Evolutionary conservation across 2,797 vertebrate species (phyloP).

Genomic region (Aplochiton taeniatus): DNA sequence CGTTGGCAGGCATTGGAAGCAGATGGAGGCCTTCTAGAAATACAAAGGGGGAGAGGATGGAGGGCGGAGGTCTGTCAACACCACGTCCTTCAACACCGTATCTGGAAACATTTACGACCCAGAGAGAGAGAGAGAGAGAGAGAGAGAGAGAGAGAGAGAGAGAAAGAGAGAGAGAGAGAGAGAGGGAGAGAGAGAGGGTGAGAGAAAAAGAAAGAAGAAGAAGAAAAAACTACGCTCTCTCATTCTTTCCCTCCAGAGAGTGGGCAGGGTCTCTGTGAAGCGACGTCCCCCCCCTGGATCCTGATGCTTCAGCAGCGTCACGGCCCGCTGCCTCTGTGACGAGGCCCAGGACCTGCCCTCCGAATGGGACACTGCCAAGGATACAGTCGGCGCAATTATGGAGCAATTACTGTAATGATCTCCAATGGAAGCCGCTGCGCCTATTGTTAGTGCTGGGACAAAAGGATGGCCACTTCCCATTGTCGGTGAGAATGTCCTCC

Average conservation of each 20-base stretch:
- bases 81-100: slow-evolving; percentile 59
- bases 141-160: background rate
- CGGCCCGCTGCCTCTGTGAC: slow-evolving; percentile 41
- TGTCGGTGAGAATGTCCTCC: slow-evolving; percentile 46
- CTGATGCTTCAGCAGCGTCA: slow-evolving; percentile 55
- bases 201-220: background rate
- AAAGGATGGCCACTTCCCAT: slow-evolving; percentile 48
- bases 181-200: background rate
- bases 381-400: slow-evolving; percentile 66
- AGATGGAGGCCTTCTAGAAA: slow-evolving; percentile 60
- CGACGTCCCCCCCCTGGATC: slow-evolving; percentile 55
- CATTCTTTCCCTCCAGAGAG: slow-evolving; percentile 45
- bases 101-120: slow-evolving; percentile 73
- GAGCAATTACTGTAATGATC: slow-evolving; percentile 72
- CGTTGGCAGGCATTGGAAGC: slow-evolving; percentile 59
- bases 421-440: slow-evolving; percentile 59
- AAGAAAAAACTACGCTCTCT: background rate
- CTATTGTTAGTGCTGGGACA: slow-evolving; percentile 56
- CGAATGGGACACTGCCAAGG: slow-evolving; percentile 57
- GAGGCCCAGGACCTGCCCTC: slow-evolving; percentile 36
- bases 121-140: slow-evolving; percentile 21
- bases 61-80: slow-evolving; percentile 51
- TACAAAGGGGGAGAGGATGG: slow-evolving; percentile 41
- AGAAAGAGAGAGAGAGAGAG: background rate
- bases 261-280: slow-evolving; percentile 35